These are phyloP conservation scores for Platichthys flesus DNA, from an alignment of 2,113 vertebrate species.

Conservation along the genomic window DNA sequence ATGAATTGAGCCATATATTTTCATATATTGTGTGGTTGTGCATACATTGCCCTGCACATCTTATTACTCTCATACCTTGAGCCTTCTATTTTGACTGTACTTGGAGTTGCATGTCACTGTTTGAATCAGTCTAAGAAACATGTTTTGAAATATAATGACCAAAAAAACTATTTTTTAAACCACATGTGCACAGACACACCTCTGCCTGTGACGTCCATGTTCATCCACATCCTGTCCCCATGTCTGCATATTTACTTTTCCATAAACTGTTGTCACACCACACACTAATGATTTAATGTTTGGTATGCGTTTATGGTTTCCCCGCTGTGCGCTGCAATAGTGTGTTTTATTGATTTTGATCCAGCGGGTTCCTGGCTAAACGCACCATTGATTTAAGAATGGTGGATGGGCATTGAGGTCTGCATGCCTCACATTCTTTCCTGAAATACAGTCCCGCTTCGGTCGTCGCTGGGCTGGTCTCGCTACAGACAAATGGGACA, in stretches of 20 bases:
- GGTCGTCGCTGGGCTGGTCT: conserved; percentile 33
- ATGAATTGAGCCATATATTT: conserved; percentile 67
- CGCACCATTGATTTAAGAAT: conserved; percentile 70
- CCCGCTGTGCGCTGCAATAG: conserved; percentile 56
- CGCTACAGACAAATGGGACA: conserved; percentile 40
- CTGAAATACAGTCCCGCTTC: conserved; percentile 44
- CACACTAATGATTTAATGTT: conserved; percentile 67
- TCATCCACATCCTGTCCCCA: conserved; percentile 23
- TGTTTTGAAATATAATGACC: conserved; percentile 15
- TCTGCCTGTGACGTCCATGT: conserved; percentile 1
- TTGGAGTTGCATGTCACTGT: conserved; percentile 1
- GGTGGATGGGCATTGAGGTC: conserved; percentile 59
- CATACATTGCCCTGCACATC: conserved; percentile 37
- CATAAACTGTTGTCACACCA: conserved; percentile 32
- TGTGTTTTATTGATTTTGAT: conserved; percentile 72
- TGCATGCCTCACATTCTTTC: conserved; percentile 65
- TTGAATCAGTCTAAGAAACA: conserved; percentile 26
- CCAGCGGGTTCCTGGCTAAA: conserved; percentile 58
- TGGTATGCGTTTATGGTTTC: conserved; percentile 54
- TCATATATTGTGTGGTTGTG: conserved; percentile 57
- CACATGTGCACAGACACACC: conserved; percentile 14
- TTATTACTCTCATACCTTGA: conserved; percentile 11
- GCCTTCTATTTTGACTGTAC: conserved; percentile 9
- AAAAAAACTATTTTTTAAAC: neutral
- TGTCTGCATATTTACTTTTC: conserved; percentile 38